Base-by-base conservation (phyloP, 23 tunicate genomes). In the Clavelina lepadiformis region DNA sequence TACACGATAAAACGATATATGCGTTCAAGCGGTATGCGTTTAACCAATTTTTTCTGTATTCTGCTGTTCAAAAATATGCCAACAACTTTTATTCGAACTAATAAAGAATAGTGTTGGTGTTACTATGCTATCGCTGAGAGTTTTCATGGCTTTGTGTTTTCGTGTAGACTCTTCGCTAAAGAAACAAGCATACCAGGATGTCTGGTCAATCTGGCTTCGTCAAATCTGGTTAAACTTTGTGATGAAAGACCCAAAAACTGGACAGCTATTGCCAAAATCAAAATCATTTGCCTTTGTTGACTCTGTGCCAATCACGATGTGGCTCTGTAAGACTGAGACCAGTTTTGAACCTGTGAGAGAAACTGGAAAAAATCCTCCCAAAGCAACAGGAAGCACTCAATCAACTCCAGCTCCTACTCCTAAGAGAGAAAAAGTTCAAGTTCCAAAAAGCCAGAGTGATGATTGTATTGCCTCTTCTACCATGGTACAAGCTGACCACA, bases 201-300 rank as follows among this genome's bases (percentile, higher is more conserved):
- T 89, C 21, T 89, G 89, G 89, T 80, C 75, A 19, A 80, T 81
- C 19, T 68, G 75, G 72, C 64, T 89, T 2, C 83, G 86, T 11
- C 87, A 89, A 30, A 35, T 89, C 19, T 89, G 97, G 97, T 31
- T 81, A 22, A 89, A 89, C 35, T 89, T 89, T 54, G 47, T 81
- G 28, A 75, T 58, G 65, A 67, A 78, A 45, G 56, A 41, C 49
- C 13, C 13, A 3, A 38, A 29, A 18, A 7, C 8, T 5, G 3
- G 35, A 56, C 7, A 13, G 20, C 7, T 3, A 36, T 50, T 29
- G 18, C 3, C 28, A 25, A 63, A 63, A 37, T 13, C 50, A 35
- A 46, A 46, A 57, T 46, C 72, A 11, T 20, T 51, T 8, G 75
- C 89, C 6, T 81, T 89, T 28, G 44, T 89, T n/a, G 89, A 89